A percentile compares a stretch with the other conserved stretches of the same genome.
These are phyloP conservation scores for Hypocryptadius cinnamomeus DNA, from an alignment of 2,113 vertebrate genomes.

Conservation along the genomic window DNA sequence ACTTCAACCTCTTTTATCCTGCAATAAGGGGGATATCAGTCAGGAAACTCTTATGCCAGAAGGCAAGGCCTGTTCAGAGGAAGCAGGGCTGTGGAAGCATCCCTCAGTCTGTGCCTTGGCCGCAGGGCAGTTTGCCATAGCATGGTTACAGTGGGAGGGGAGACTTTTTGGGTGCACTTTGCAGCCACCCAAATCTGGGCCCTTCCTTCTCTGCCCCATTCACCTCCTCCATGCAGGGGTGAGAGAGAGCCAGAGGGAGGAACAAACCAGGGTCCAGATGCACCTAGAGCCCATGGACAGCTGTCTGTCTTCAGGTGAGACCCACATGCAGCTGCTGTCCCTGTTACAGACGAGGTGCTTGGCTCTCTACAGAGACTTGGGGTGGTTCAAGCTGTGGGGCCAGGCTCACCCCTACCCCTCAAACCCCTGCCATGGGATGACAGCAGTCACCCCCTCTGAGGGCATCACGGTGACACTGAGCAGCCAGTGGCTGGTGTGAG, in stretches of 20 bases:
- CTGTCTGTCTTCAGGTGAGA: not conserved
- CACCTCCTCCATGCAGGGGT: not conserved
- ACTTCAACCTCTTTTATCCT: not conserved
- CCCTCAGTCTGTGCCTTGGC: not conserved
- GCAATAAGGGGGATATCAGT: not conserved
- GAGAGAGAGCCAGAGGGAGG: not conserved
- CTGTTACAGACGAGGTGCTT: fast-evolving
- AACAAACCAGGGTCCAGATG: not conserved
- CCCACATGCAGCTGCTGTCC: not conserved
- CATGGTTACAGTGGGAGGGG: not conserved
- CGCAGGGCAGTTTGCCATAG: not conserved
- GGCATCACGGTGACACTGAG: not conserved
- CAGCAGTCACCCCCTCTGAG: not conserved
- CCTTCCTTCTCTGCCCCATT: not conserved
- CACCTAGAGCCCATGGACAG: not conserved
- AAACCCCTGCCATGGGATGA: not conserved
- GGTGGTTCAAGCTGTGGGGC: not conserved
- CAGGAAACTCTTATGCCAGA: not conserved
- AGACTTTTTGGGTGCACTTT: not conserved
- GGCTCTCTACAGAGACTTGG: not conserved
- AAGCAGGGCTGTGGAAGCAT: not conserved
- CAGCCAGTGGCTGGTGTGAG: not conserved
- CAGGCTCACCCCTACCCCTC: not conserved
- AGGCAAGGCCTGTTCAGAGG: not conserved
- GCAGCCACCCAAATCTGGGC: not conserved